Evolutionary conservation across 2,797 vertebrate species (phyloP).

Genomic region (Gephyroberyx darwinii): DNA sequence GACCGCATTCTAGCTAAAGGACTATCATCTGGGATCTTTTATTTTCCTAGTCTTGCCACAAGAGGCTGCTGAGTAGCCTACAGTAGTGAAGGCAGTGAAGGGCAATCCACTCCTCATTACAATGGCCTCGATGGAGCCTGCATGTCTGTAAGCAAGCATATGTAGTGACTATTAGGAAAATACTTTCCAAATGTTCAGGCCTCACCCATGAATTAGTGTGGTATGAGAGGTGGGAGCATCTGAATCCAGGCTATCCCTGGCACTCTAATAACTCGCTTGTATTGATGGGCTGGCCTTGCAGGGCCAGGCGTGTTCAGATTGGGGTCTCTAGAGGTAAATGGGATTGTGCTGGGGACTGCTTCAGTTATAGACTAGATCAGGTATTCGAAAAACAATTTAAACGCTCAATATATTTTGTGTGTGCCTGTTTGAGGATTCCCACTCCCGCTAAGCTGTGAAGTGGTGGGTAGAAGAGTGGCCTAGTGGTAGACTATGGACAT

Average conservation of each 20-base stretch:
- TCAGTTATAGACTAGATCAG: slow-evolving; percentile 15
- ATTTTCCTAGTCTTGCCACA: slow-evolving; percentile 75
- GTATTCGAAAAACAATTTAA: slow-evolving; percentile 12
- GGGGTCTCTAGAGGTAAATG: neutral
- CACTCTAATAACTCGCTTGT: slow-evolving; percentile 46
- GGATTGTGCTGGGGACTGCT: slow-evolving; percentile 23
- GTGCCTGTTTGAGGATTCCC: slow-evolving; percentile 16
- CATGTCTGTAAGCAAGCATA: slow-evolving; percentile 57
- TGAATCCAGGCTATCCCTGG: slow-evolving; percentile 50
- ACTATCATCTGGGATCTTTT: slow-evolving; percentile 59
- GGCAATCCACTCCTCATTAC: slow-evolving; percentile 32
- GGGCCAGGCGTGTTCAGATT: slow-evolving; percentile 8
- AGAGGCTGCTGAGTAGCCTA: slow-evolving; percentile 80
- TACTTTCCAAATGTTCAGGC: slow-evolving; percentile 68
- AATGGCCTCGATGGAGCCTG: slow-evolving; percentile 50
- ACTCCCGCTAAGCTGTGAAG: slow-evolving; percentile 17
- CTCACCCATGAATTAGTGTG: slow-evolving; percentile 57
- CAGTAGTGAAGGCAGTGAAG: slow-evolving; percentile 35
- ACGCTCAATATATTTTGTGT: slow-evolving; percentile 9
- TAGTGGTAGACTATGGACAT: slow-evolving; percentile 41
- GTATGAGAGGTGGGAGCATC: slow-evolving; percentile 56
- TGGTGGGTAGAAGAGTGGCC: slow-evolving; percentile 1
- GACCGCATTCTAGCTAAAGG: neutral
- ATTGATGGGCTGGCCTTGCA: slow-evolving; percentile 26
- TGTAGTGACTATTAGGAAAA: slow-evolving; percentile 64